Base-by-base conservation (phyloP, 2,113 vertebrate species). In the Scortum barcoo region DNA sequence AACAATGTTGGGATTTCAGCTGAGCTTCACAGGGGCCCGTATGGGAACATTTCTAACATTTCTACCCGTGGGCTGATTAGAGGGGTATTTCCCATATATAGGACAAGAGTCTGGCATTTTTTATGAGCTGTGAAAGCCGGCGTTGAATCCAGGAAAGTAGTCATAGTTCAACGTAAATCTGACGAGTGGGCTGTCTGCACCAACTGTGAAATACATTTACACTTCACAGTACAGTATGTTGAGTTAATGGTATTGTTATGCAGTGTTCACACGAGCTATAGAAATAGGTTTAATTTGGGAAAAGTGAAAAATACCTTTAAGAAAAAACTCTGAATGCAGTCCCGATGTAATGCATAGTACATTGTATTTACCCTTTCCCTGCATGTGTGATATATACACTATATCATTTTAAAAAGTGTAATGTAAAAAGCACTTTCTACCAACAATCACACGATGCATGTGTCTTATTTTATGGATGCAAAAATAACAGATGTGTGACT, bases 41-140 rank as follows among this genome's bases (percentile, higher is more conserved):
- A 33, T 20, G 16, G n/a, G n/a, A n/a, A n/a, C n/a, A n/a, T n/a
- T n/a, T n/a, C n/a, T n/a, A 54, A 53, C 54, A 44, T 67, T n/a
- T 48, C 50, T 53, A 68, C 72, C 14, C 46, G 5, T 24, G 10
- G 24, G 5, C 7, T 20, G 60, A 30, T 63, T 65, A 22, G 11
- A 40, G 26, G 1, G 9, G 7, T 30, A 36, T 66, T 60, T 56
- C 19, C 51, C 4, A 0, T 24, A n/a, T 16, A 30, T 24, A 36
- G 66, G 20, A 50, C 26, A 24, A 24, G 16, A 56, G 7, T 22
- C n/a, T 72, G 38, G 38, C 12, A 14, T 20, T 36, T 40, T 80
- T 28, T 78, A 44, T 58, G 36, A 53, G 26, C 36, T 24, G 66
- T 57, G 19, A 78, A 42, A 65, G 76, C 48, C 22, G 72, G 2